phyloP scores from a whole-genome alignment of 2,888 invertebrate genomes.

The Luperina nickerlii region DNA sequence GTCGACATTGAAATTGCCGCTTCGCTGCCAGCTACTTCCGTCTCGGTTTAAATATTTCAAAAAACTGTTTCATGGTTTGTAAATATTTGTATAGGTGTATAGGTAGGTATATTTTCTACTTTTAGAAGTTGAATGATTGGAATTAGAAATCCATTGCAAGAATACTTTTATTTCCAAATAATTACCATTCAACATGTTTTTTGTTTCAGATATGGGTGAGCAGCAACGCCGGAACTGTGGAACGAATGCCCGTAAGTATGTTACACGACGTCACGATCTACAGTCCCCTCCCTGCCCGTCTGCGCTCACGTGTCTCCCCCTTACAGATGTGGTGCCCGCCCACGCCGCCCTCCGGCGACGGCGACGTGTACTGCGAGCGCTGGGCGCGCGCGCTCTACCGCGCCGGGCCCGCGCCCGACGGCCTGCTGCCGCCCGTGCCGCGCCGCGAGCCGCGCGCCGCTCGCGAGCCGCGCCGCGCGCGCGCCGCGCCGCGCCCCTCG shows the following conservation, averaged over 20 bases:
- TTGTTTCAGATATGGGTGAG: slow-evolving; percentile 94
- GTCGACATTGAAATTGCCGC: neutral
- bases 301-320: slow-evolving; percentile 12
- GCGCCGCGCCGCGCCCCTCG: slow-evolving; percentile 91
- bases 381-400: slow-evolving; percentile 96
- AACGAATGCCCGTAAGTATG: slow-evolving; percentile 95
- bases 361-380: slow-evolving; percentile 97
- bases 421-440: slow-evolving; percentile 92
- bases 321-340: slow-evolving; percentile 98
- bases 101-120: neutral
- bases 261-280: neutral
- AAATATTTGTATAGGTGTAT: neutral
- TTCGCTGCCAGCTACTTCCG: neutral
- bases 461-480: slow-evolving; percentile 93
- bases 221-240: slow-evolving; percentile 91
- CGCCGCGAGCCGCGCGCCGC: slow-evolving; percentile 91
- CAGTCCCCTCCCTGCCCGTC: neutral
- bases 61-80: neutral
- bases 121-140: neutral
- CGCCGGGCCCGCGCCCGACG: slow-evolving; percentile 92
- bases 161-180: neutral
- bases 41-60: neutral
- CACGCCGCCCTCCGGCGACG: slow-evolving; percentile 98
- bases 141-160: neutral
- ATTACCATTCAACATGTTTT: neutral